These are phyloP conservation scores for Etheostoma nigrum DNA, from an alignment of 2,797 vertebrate genomes.

Conservation along the genomic window DNA sequence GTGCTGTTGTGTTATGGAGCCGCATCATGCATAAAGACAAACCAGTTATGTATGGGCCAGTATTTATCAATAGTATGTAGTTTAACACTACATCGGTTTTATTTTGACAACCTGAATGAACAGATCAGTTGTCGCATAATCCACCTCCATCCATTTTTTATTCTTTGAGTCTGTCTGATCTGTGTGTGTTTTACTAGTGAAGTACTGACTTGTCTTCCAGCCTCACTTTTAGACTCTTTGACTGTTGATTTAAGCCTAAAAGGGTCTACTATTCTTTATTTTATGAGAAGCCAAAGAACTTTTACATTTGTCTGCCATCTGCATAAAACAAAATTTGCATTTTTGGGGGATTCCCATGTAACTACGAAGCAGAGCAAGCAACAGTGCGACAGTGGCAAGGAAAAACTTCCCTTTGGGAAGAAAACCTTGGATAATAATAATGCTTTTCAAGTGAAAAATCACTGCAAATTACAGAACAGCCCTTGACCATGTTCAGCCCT, in stretches of 20 bases:
- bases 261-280: not conserved
- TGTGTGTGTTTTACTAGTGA: not conserved
- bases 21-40: not conserved
- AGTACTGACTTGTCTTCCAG: slow-evolving; percentile 8
- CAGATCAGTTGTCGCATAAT: not conserved
- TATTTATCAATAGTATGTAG: slow-evolving; percentile 9
- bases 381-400: too few species aligned
- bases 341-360: not conserved
- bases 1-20: slow-evolving; percentile 8
- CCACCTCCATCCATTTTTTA: not conserved
- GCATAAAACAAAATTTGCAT: not conserved
- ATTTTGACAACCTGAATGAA: not conserved
- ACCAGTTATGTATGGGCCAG: not conserved
- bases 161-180: not conserved
- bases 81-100: not conserved
- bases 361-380: too few species aligned
- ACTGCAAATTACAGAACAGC: not conserved
- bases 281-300: not conserved
- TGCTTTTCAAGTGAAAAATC: not conserved
- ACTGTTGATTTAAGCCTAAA: not conserved
- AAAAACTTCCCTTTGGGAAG: too few species aligned
- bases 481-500: not conserved
- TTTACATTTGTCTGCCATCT: too few species aligned
- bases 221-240: slow-evolving; percentile 13
- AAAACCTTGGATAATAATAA: too few species aligned